phyloP scores from a whole-genome alignment of 2,888 invertebrate genomes.

The Apamea epomidion region DNA sequence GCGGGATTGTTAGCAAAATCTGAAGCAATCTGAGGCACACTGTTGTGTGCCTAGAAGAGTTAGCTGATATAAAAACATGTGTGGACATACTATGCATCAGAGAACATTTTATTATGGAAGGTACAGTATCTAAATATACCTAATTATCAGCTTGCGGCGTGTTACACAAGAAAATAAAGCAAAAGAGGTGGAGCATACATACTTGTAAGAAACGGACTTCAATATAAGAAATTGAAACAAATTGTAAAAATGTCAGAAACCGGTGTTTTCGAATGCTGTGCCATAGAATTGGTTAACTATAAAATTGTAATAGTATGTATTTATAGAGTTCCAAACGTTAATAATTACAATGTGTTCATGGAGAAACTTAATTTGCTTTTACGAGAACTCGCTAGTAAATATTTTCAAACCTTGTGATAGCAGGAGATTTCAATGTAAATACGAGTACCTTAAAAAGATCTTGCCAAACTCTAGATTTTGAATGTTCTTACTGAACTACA shows the following conservation, averaged over 20 bases:
- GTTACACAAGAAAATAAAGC: constrained; percentile 9
- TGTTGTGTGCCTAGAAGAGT: constrained; percentile 21
- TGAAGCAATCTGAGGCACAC: constrained; percentile 5
- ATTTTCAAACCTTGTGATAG: constrained; percentile 6
- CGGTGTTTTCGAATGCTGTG: constrained; percentile 27
- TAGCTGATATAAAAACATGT: background rate
- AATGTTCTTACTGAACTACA: constrained; percentile 1
- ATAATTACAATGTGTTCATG: constrained; percentile 2
- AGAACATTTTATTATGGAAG: constrained; percentile 21
- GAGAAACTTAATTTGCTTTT: constrained; percentile 19
- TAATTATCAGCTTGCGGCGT: constrained; percentile 19
- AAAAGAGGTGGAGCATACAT: constrained; percentile 33
- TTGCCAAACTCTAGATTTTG: constrained; percentile 4
- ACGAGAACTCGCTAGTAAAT: background rate
- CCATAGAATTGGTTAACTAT: constrained; percentile 8
- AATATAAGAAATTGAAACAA: constrained; percentile 11
- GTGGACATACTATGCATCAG: constrained; percentile 11
- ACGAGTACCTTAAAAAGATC: background rate
- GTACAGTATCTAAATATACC: constrained; percentile 3
- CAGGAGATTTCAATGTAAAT: constrained; percentile 1
- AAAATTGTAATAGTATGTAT: constrained; percentile 14
- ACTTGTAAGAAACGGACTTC: constrained; percentile 18
- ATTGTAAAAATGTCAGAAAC: constrained; percentile 7
- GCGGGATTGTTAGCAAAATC: constrained; percentile 8
- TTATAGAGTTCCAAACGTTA: constrained; percentile 12